Conservation (phyloP, 1,140 invertebrate genomes). For the Pantala flavescens region DNA sequence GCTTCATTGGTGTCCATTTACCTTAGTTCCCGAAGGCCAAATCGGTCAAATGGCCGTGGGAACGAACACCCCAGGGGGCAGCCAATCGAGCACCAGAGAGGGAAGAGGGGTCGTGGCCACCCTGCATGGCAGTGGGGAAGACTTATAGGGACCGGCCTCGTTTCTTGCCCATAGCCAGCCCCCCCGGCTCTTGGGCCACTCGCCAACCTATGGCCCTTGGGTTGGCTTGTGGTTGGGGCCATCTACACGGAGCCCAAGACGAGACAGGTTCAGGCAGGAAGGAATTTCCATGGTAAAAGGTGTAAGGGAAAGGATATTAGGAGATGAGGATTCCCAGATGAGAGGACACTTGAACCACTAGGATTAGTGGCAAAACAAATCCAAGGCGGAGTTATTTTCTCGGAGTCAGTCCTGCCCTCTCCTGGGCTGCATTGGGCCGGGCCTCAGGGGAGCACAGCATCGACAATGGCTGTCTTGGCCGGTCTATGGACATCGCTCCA, state of each 20-base stretch:
- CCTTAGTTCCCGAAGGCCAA: constrained; percentile 17
- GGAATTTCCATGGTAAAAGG: neutral
- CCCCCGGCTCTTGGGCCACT: constrained; percentile 15
- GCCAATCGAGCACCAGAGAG: constrained; percentile 13
- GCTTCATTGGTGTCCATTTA: constrained; percentile 20
- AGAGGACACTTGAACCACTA: constrained; percentile 1
- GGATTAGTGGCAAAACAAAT: neutral
- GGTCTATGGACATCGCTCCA: neutral
- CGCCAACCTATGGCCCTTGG: neutral
- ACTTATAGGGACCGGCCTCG: neutral
- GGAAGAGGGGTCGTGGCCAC: constrained; percentile 15
- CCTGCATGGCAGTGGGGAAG: constrained; percentile 1
- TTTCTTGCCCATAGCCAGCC: neutral
- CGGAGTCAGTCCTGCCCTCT: neutral
- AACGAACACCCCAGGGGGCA: constrained; percentile 1
- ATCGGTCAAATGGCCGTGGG: constrained; percentile 6
- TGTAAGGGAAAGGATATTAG: neutral
- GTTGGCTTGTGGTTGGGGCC: neutral
- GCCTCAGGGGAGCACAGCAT: neutral
- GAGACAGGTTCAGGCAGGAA: neutral
- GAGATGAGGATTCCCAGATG: neutral
- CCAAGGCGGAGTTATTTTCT: neutral
- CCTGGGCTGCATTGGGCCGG: neutral
- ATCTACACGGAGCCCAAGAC: neutral
- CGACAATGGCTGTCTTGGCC: neutral